Conservation (phyloP, 2,113 vertebrate genomes). For the Percopsis transmontana region DNA sequence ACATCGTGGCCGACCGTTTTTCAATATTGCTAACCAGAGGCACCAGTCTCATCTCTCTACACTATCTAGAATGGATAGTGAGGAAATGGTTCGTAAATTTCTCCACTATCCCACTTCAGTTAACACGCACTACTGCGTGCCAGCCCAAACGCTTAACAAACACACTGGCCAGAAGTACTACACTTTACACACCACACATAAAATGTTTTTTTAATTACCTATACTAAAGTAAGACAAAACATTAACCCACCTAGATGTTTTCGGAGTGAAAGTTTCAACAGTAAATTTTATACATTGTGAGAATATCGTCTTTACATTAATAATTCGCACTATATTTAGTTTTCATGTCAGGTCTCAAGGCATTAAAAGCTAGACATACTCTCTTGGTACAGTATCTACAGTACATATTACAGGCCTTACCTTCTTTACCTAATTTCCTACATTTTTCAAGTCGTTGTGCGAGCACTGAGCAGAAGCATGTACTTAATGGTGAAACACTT, state of each 20-base stretch:
- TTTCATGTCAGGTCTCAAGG: no score
- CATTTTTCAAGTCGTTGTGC: not conserved
- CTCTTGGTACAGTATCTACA: no score
- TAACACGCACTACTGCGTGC: slow-evolving; percentile 44
- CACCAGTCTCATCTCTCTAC: slow-evolving; percentile 30
- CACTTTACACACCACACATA: not conserved
- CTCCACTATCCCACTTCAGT: slow-evolving; percentile 45
- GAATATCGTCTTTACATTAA: no score
- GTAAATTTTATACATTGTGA: no score
- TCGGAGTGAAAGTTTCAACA: no score
- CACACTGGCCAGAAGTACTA: not conserved
- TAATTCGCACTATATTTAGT: no score
- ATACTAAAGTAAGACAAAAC: no score
- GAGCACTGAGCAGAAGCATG: not conserved
- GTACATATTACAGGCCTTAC: not conserved
- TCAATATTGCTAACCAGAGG: slow-evolving; percentile 46
- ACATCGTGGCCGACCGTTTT: slow-evolving; percentile 34
- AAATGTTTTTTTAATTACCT: no score
- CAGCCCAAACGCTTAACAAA: slow-evolving; percentile 32
- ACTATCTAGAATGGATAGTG: slow-evolving; percentile 22
- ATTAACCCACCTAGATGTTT: no score
- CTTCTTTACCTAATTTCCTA: not conserved
- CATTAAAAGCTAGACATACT: no score
- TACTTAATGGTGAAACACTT: slow-evolving; percentile 12
- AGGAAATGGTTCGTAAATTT: slow-evolving; percentile 51